Evolutionary conservation across 2,888 invertebrate species (phyloP).

Genomic region (Lepetodrilus schrolli): DNA sequence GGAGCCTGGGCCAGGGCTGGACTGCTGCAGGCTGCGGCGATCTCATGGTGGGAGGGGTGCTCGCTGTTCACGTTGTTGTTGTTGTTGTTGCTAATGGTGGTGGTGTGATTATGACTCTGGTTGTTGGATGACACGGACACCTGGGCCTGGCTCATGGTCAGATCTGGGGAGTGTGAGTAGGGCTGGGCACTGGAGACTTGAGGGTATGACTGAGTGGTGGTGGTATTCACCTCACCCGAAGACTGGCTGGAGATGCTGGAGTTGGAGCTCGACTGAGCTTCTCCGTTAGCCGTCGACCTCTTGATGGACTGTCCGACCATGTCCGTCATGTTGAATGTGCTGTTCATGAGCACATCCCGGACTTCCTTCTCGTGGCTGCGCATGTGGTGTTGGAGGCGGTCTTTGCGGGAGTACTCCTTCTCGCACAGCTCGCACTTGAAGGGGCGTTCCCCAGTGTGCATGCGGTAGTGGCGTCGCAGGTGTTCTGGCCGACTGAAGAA

Average conservation of each 20-base stretch:
- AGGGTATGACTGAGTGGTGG: neutral
- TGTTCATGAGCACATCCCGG: constrained; percentile 19
- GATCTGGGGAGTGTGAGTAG: neutral
- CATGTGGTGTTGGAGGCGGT: constrained; percentile 27
- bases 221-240: neutral
- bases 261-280: constrained; percentile 1
- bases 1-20: constrained; percentile 2
- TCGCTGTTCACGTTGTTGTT: neutral
- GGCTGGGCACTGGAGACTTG: constrained; percentile 10
- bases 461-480: constrained; percentile 18
- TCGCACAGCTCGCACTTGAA: constrained; percentile 27
- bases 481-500: constrained; percentile 24
- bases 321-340: constrained; percentile 3
- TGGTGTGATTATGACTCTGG: constrained; percentile 18
- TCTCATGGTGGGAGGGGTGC: neutral
- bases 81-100: neutral
- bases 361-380: constrained; percentile 23
- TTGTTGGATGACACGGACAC: neutral
- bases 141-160: neutral
- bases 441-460: constrained; percentile 27
- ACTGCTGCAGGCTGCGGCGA: neutral
- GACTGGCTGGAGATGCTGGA: constrained; percentile 20
- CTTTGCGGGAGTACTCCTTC: constrained; percentile 21
- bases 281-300: neutral
- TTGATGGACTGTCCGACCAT: constrained; percentile 4